phyloP scores from a whole-genome alignment of 2,797 vertebrate species.

The Melanotaenia parkinsoni region DNA sequence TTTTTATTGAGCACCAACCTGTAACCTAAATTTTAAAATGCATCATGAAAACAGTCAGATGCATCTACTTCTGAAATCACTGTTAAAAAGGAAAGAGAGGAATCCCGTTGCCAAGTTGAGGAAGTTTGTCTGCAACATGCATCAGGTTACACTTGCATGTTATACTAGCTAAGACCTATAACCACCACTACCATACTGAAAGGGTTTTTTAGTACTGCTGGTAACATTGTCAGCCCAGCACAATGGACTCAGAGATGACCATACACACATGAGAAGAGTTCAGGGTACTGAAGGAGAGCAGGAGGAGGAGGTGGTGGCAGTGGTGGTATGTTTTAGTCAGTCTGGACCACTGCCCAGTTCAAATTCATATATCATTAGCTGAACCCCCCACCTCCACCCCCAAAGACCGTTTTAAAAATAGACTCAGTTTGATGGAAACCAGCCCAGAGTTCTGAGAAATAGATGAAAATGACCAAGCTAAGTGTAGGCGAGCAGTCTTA shows the following conservation, averaged over 20 bases:
- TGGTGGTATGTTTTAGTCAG: constrained; percentile 63
- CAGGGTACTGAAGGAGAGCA: constrained; percentile 24
- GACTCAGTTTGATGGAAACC: constrained; percentile 68
- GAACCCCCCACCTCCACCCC: constrained; percentile 32
- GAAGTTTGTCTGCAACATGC: neutral
- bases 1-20: neutral
- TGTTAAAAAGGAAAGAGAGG: no score
- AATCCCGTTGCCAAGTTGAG: neutral
- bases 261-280: constrained; percentile 53
- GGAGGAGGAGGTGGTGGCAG: constrained; percentile 9
- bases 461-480: constrained; percentile 56
- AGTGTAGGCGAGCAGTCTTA: constrained; percentile 68
- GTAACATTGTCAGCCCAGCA: no score
- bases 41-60: neutral
- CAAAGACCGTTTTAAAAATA: constrained; percentile 81
- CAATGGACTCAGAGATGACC: neutral
- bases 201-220: no score
- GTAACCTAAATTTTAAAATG: neutral
- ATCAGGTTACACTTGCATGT: neutral
- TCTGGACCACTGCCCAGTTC: constrained; percentile 72
- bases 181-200: no score
- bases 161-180: no score
- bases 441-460: constrained; percentile 76
- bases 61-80: neutral
- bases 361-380: constrained; percentile 78